Evolutionary conservation across 2,888 invertebrate genomes (phyloP).

Genomic region (Muscina levida): DNA sequence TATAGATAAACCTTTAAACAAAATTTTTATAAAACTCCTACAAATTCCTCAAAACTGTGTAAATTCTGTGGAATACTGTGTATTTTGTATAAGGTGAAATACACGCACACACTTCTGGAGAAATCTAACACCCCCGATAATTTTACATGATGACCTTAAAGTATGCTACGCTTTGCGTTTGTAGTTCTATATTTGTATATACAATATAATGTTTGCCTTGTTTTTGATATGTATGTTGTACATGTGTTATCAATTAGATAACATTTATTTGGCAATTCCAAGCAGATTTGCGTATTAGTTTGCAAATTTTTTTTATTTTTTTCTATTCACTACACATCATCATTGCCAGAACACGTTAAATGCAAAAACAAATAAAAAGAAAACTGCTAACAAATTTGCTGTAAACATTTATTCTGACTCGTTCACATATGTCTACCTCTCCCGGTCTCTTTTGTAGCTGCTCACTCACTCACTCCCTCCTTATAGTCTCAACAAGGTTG

Average conservation of each 20-base stretch:
- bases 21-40: too few species aligned
- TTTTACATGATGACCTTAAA: too few species aligned
- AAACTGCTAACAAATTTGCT: conserved; percentile 43
- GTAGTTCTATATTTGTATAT: background rate
- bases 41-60: too few species aligned
- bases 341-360: background rate
- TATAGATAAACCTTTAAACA: too few species aligned
- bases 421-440: conserved; percentile 17
- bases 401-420: conserved; percentile 59
- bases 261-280: conserved; percentile 63
- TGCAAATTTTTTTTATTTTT: background rate
- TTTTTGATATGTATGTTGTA: conserved; percentile 20
- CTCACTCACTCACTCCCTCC: conserved; percentile 31
- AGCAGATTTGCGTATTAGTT: conserved; percentile 40
- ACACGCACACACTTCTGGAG: too few species aligned
- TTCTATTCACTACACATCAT: too few species aligned
- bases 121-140: too few species aligned
- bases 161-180: background rate
- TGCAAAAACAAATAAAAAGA: background rate
- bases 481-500: too few species aligned
- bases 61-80: too few species aligned
- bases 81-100: too few species aligned
- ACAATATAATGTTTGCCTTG: background rate
- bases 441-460: background rate
- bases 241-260: conserved; percentile 56